These are phyloP conservation scores for Hydrolagus colliei DNA, from an alignment of 2,797 vertebrate genomes.

Conservation along the genomic window DNA sequence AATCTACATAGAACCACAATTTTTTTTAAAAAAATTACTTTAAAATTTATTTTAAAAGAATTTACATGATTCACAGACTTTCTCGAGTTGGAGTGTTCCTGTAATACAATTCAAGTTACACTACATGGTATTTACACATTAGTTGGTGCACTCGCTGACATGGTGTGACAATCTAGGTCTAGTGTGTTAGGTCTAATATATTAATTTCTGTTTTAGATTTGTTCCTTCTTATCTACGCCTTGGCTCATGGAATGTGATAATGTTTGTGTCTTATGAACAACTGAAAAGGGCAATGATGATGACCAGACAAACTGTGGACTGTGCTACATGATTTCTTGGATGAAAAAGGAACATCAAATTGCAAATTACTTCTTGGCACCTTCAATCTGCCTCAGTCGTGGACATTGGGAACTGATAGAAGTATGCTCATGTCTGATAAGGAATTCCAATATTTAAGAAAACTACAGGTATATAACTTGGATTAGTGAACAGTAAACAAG, in stretches of 20 bases:
- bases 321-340: conserved; percentile 33
- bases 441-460: not conserved
- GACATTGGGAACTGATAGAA: not conserved
- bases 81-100: too few relatives aligned
- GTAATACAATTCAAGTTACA: too few relatives aligned
- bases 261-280: conserved; percentile 80
- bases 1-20: too few relatives aligned
- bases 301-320: conserved; percentile 59
- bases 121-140: too few relatives aligned
- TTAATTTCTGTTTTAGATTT: conserved; percentile 53
- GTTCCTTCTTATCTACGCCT: conserved; percentile 74
- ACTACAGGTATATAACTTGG: not conserved
- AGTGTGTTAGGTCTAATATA: not conserved
- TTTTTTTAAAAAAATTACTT: too few relatives aligned
- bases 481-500: not conserved
- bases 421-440: not conserved
- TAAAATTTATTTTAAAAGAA: too few relatives aligned
- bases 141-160: too few relatives aligned
- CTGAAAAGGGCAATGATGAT: conserved; percentile 75
- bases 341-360: not conserved
- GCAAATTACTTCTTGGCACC: not conserved
- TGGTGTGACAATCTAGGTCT: too few relatives aligned
- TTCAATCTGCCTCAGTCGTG: not conserved
- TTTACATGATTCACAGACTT: too few relatives aligned
- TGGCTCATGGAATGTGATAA: conserved; percentile 78